Evolutionary conservation across 2,888 invertebrate genomes (phyloP).

Genomic region (Syritta pipiens): DNA sequence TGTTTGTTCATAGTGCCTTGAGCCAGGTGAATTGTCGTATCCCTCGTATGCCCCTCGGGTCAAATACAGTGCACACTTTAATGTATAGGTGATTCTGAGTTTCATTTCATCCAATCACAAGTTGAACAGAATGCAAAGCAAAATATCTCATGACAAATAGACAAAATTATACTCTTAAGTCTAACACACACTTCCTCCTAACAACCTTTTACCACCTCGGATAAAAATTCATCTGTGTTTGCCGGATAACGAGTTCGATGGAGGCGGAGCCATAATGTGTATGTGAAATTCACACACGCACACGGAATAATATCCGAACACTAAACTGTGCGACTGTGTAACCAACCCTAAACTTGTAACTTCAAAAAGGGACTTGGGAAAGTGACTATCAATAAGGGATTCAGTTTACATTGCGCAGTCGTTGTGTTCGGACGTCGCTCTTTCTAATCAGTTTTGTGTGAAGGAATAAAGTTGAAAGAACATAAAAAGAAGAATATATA

Average conservation of each 20-base stretch:
- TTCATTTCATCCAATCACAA: constrained; percentile 60
- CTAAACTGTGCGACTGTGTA: background rate
- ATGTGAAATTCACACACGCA: constrained; percentile 13
- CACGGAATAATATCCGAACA: constrained; percentile 3
- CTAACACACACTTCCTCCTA: constrained; percentile 19
- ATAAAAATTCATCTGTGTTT: constrained; percentile 36
- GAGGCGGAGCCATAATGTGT: constrained; percentile 50
- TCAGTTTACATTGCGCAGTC: constrained; percentile 71
- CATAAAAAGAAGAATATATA: background rate
- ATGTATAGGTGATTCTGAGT: constrained; percentile 24
- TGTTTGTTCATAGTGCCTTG: constrained; percentile 27
- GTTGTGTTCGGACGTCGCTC: constrained; percentile 66
- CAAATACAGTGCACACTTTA: constrained; percentile 21
- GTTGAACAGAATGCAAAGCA: constrained; percentile 41
- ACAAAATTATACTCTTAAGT: constrained; percentile 3
- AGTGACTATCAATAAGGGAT: constrained; percentile 39
- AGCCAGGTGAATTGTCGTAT: constrained; percentile 38
- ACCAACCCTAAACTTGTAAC: constrained; percentile 49
- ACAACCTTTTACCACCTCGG: constrained; percentile 30
- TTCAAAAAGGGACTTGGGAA: constrained; percentile 51
- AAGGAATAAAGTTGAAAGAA: background rate
- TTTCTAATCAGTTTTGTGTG: background rate
- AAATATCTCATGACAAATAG: constrained; percentile 30
- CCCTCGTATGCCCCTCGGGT: constrained; percentile 32
- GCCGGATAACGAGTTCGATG: constrained; percentile 37